Evolutionary conservation across 2,888 invertebrate species (phyloP).

Genomic region (Calameuta idolon): DNA sequence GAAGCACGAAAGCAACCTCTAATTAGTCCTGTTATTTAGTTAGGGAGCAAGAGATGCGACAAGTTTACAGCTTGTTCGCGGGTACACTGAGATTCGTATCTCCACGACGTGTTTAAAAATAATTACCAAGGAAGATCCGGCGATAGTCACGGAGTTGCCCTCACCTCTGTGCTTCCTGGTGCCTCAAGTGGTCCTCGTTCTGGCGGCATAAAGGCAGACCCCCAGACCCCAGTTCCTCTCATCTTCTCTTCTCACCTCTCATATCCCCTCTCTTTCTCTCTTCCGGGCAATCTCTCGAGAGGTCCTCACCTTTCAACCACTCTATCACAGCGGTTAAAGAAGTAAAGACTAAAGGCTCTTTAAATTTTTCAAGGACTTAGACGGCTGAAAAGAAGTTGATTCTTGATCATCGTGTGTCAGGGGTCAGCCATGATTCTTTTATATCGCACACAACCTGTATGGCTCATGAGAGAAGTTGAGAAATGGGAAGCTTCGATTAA

Average conservation of each 20-base stretch:
- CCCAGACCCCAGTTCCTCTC: constrained; percentile 35
- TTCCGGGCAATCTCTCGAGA: constrained; percentile 52
- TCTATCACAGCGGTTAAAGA: constrained; percentile 66
- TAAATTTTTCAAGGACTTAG: constrained; percentile 38
- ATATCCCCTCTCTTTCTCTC: constrained; percentile 31
- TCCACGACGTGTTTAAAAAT: constrained; percentile 67
- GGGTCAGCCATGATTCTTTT: not conserved
- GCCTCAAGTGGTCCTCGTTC: constrained; percentile 52
- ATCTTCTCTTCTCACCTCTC: constrained; percentile 18
- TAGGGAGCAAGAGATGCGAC: constrained; percentile 34
- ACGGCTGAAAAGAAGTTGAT: constrained; percentile 32
- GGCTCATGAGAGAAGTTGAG: not conserved
- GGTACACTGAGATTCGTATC: constrained; percentile 55
- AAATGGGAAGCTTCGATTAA: not conserved
- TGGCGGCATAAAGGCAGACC: constrained; percentile 52
- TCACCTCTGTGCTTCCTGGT: constrained; percentile 44
- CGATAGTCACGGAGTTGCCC: constrained; percentile 66
- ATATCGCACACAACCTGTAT: not conserved
- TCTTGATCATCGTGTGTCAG: constrained; percentile 23
- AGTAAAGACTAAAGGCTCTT: constrained; percentile 64
- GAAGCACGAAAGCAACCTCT: constrained; percentile 36
- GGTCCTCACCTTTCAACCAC: constrained; percentile 64
- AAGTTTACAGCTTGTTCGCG: constrained; percentile 34
- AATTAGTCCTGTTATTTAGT: constrained; percentile 63
- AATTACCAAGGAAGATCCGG: constrained; percentile 63